Evolutionary conservation across 2,797 vertebrate genomes (phyloP).

Genomic region (Heterohyrax brucei): DNA sequence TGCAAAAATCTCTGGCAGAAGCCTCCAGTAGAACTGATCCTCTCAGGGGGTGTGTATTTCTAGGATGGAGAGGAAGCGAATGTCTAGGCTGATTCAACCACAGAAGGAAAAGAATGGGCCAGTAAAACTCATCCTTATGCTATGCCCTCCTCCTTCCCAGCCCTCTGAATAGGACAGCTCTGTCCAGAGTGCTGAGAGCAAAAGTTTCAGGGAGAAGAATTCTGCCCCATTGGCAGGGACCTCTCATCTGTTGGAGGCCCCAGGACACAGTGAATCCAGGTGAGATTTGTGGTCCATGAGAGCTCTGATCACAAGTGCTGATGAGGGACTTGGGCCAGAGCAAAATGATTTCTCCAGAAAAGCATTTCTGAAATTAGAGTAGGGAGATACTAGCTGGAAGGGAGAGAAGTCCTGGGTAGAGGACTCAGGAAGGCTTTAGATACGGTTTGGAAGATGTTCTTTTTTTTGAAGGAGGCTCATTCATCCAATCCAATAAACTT

Average conservation of each 20-base stretch:
- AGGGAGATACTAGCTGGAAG: not conserved
- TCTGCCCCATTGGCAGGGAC: not conserved
- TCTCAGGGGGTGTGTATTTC: not conserved
- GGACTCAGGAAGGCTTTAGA: not conserved
- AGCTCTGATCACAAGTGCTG: not conserved
- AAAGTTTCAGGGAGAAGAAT: not conserved
- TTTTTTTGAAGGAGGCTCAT: not conserved
- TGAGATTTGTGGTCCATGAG: not conserved
- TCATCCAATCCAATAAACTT: not conserved
- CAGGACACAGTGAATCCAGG: not conserved
- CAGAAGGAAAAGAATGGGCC: not conserved
- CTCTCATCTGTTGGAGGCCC: not conserved
- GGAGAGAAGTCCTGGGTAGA: not conserved
- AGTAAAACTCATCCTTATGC: not conserved
- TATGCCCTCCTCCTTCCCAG: not conserved
- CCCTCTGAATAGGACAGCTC: not conserved
- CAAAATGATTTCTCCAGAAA: constrained; percentile 4
- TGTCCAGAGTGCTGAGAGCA: not conserved
- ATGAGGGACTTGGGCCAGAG: not conserved
- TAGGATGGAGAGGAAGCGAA: not conserved
- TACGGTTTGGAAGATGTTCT: not conserved
- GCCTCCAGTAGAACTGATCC: constrained; percentile 26
- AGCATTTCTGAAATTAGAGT: constrained; percentile 38
- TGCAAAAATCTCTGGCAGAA: constrained; percentile 48
- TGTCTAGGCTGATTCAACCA: not conserved